Conservation (phyloP, 35 echinoderm and acorn worm species). For the Chiridota heheva region DNA sequence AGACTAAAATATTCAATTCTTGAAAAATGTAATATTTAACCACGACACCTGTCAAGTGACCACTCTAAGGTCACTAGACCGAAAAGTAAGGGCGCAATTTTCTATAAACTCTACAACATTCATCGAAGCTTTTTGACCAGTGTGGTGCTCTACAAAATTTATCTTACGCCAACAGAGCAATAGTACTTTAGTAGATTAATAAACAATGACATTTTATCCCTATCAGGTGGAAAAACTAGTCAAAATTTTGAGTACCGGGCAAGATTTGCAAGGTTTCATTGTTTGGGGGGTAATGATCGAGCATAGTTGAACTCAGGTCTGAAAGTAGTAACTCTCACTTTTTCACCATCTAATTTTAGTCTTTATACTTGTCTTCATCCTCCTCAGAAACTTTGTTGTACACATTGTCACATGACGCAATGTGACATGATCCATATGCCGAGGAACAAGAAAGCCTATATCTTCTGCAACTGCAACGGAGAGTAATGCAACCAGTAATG, state of each 20-base stretch:
- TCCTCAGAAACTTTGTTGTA: neutral
- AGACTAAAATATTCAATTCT: no score
- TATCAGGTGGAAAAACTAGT: no score
- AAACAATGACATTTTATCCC: conserved; percentile 46
- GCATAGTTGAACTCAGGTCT: no score
- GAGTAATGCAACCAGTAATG: conserved; percentile 6
- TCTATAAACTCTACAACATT: no score
- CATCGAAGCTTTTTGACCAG: no score
- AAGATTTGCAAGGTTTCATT: no score
- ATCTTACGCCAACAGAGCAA: neutral
- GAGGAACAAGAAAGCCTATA: conserved; percentile 1
- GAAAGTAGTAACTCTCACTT: conserved; percentile 29
- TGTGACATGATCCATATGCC: conserved; percentile 29
- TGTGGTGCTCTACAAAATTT: no score
- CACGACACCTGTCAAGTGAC: no score
- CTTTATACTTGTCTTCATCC: neutral
- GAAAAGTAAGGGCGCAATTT: conserved; percentile 11
- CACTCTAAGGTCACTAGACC: neutral
- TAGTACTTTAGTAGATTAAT: no score
- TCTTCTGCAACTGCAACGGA: conserved; percentile 19
- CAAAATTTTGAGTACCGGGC: no score
- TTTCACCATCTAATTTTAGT: conserved; percentile 21
- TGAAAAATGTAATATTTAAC: neutral
- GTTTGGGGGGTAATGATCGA: no score
- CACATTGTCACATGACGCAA: conserved; percentile 3